Base-by-base conservation (phyloP, 35 echinoderm and acorn worm species). In the Hemicentrotus pulcherrimus region DNA sequence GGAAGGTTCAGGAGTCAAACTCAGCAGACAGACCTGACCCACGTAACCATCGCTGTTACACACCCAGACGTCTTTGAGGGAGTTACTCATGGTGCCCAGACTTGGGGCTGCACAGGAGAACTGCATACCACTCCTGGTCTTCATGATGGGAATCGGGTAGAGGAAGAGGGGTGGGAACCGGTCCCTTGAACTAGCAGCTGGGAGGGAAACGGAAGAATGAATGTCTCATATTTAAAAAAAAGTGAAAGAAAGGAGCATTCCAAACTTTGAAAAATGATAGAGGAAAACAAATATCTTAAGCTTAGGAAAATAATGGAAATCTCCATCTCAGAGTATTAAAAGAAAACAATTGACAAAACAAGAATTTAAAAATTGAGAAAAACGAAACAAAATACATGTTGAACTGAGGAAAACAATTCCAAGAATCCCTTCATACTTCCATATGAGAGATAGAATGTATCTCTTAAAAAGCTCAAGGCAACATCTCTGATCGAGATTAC, bases 51-150 rank as follows among this genome's bases (percentile, higher is more conserved):
- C 97, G 65, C 98, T 99, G 96, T 98, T 98, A 89, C 98, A 97
- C 71, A 97, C 98, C 98, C 98, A 98, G 14, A 99, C 98, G 32
- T 99, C 98, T 47, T 96, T 90, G 31, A 97, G 94, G 11, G 96
- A 96, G 96, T 99, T 96, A 50, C 95, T 97, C 85, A 97, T 97
- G 9, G 97, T 99, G 22, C 96, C 97, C 9, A 97, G 92, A 71
- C 96, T 96, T 86, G 97, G 98, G 0, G 96, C 95, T 32, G 98
- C 98, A 88, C 98, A 99, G 65, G 98, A 97, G 94, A 99, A 99
- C 98, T 99, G 98, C 98, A 99, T 99, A 46, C 98, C 98, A 46
- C 98, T 99, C 19, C 98, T 97, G 4, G 98, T 99, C 96, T 99
- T 99, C 95, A 97, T 97, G 47, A 99, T 99, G 22, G 98, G 98